Conservation (phyloP, 2,113 vertebrate species). For the Microtus ochrogaster region DNA sequence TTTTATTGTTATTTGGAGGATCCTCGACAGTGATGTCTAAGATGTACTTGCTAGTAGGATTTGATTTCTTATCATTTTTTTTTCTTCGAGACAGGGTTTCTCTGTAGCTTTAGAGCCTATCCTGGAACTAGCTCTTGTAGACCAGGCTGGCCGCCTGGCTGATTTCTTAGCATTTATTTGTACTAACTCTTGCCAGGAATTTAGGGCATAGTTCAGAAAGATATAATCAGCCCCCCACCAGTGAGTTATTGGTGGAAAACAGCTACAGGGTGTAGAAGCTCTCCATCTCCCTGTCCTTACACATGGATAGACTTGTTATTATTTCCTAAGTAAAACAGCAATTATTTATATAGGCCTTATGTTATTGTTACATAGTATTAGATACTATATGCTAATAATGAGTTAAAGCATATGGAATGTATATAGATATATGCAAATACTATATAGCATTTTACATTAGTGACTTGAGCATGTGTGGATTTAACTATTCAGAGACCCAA, state of each 20-base stretch:
- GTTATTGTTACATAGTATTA: background rate
- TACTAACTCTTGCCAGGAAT: background rate
- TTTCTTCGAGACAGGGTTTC: background rate
- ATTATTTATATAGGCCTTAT: background rate
- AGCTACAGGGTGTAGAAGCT: background rate
- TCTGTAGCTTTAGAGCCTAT: too few relatives aligned
- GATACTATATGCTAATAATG: background rate
- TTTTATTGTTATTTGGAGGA: background rate
- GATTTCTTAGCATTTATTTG: background rate
- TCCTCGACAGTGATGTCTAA: background rate
- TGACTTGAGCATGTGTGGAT: background rate
- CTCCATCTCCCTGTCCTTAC: background rate
- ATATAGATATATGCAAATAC: background rate
- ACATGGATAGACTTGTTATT: background rate
- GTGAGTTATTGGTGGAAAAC: background rate
- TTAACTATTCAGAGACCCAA: background rate
- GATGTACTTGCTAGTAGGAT: background rate
- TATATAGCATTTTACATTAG: background rate
- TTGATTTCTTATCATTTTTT: background rate
- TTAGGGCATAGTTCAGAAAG: background rate
- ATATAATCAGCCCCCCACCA: background rate
- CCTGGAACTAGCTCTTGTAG: too few relatives aligned
- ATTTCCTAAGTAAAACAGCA: background rate
- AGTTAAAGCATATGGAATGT: background rate
- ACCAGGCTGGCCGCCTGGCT: too few relatives aligned